Percentiles rank a stretch among this genome's conserved stretches.
Conservation (phyloP, 2,888 invertebrate species). For the Brenthis ino region DNA sequence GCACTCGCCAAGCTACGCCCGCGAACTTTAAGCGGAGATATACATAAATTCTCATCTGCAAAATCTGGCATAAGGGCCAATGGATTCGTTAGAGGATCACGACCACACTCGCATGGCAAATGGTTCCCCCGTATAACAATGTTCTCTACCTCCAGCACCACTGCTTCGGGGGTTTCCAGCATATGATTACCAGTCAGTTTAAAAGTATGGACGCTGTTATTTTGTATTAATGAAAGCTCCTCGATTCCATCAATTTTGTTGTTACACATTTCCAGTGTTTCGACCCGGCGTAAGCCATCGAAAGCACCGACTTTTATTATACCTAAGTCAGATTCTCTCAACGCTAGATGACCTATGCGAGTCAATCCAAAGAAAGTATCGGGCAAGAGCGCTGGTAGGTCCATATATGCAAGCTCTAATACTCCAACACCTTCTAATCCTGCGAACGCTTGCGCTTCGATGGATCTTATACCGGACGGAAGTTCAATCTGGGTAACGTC, state of each 20-base stretch:
- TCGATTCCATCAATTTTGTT: conserved; percentile 93
- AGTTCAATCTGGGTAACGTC: conserved; percentile 92
- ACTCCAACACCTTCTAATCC: conserved; percentile 92
- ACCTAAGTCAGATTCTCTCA: conserved; percentile 92
- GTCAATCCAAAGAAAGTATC: conserved; percentile 90
- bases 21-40: conserved; percentile 92
- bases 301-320: conserved; percentile 89
- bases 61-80: conserved; percentile 86
- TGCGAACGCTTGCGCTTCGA: conserved; percentile 91
- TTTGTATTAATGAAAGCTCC: conserved; percentile 86
- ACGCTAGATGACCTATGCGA: conserved; percentile 87
- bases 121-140: conserved; percentile 90
- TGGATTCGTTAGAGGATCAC: conserved; percentile 88
- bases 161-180: conserved; percentile 88
- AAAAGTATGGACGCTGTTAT: conserved; percentile 87
- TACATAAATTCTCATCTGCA: conserved; percentile 90
- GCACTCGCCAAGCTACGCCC: conserved; percentile 87
- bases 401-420: conserved; percentile 92
- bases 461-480: conserved; percentile 88
- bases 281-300: conserved; percentile 87
- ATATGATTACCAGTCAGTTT: conserved; percentile 92
- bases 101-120: conserved; percentile 94
- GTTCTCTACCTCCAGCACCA: conserved; percentile 87
- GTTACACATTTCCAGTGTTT: conserved; percentile 88
- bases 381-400: conserved; percentile 86